These are phyloP conservation scores for Epicampocera succincta DNA, from an alignment of 2,888 invertebrate genomes.

Conservation along the genomic window DNA sequence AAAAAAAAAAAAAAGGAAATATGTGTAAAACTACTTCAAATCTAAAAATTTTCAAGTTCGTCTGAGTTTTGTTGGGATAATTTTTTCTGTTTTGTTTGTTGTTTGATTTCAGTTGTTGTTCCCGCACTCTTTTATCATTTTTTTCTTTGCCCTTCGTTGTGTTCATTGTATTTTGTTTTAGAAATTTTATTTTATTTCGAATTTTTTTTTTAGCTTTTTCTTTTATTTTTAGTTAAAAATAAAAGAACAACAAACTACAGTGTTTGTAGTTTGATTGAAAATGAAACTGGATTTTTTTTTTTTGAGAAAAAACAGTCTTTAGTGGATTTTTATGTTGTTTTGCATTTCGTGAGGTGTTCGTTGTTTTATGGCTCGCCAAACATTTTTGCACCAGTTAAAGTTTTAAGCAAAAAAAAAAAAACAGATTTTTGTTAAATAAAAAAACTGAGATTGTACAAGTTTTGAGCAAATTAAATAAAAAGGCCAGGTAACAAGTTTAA, in stretches of 20 bases:
- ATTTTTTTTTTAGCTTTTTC: conserved; percentile 35
- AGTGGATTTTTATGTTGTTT: conserved; percentile 24
- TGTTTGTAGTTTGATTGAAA: conserved; percentile 50
- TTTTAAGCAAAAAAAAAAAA: conserved; percentile 3
- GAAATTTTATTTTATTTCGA: conserved; percentile 26
- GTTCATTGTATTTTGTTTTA: conserved; percentile 47
- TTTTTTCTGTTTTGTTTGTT: conserved; percentile 44
- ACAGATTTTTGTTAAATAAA: conserved; percentile 27
- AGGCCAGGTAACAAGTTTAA: too few relatives aligned
- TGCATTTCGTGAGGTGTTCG: neutral
- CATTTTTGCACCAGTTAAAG: conserved; percentile 41
- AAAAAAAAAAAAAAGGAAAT: too few relatives aligned
- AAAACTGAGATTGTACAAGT: conserved; percentile 12
- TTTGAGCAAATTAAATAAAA: neutral
- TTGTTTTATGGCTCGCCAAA: conserved; percentile 16
- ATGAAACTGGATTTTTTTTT: conserved; percentile 57
- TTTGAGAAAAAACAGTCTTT: conserved; percentile 17
- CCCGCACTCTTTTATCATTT: conserved; percentile 30
- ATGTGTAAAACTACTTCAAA: conserved; percentile 45
- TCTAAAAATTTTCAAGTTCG: conserved; percentile 65
- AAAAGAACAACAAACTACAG: conserved; percentile 19
- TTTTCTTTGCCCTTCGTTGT: neutral
- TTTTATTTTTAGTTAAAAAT: neutral
- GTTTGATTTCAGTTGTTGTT: conserved; percentile 27
- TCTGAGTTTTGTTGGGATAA: conserved; percentile 57